Percentiles rank a stretch among this genome's conserved stretches.
Evolutionary conservation across 2,888 invertebrate genomes (phyloP).

Genomic region (Trissoscelio sp.): DNA sequence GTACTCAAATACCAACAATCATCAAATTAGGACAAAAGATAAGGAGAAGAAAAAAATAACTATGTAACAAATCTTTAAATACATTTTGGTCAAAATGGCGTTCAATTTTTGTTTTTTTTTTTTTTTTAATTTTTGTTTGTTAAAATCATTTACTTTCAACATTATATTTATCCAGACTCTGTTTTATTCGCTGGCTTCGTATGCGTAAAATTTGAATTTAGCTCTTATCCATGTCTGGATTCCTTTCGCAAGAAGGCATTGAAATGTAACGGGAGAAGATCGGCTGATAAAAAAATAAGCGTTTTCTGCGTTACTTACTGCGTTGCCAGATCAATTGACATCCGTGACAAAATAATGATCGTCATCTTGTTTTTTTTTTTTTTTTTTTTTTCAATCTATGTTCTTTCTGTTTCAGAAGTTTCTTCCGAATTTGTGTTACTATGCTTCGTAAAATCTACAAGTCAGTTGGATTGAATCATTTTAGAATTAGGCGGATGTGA

Average conservation of each 20-base stretch:
- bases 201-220: conserved; percentile 34
- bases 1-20: too few relatives aligned
- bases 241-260: conserved; percentile 43
- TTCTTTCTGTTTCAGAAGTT: background rate
- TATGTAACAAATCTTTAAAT: too few relatives aligned
- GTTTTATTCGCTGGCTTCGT: conserved; percentile 42
- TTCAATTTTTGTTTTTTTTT: too few relatives aligned
- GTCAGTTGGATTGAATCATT: conserved; percentile 34
- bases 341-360: conserved; percentile 52
- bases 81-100: too few relatives aligned
- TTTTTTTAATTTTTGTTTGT: too few relatives aligned
- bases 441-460: conserved; percentile 12
- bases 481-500: conserved; percentile 51
- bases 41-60: too few relatives aligned
- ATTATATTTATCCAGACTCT: conserved; percentile 29
- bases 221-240: conserved; percentile 9
- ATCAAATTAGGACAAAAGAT: too few relatives aligned
- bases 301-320: conserved; percentile 54
- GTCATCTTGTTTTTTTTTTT: too few relatives aligned
- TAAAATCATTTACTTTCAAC: conserved; percentile 63
- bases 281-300: conserved; percentile 63
- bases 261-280: conserved; percentile 53
- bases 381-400: background rate
- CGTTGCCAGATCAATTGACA: conserved; percentile 71
- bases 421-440: background rate